Base-by-base conservation (phyloP, 2,113 vertebrate species). In the Phaethon lepturus region DNA sequence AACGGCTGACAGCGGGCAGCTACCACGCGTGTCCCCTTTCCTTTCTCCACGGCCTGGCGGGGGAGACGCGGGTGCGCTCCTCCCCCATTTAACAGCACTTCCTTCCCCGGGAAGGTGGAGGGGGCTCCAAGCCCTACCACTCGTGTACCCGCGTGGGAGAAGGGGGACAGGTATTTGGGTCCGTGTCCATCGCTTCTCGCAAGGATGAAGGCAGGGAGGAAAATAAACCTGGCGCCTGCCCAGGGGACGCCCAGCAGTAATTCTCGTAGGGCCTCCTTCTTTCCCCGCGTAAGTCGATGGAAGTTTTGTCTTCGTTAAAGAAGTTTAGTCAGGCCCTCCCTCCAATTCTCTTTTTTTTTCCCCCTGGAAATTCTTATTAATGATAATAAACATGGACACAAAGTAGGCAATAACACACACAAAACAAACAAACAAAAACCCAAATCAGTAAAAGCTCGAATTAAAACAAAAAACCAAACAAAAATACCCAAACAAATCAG, bases 131-230 rank as follows among this genome's bases (percentile, higher is more conserved):
- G 22, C 75, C 17, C 24, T 7, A 4, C 38, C 28, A 5, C 23
- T 7, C 4, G 5, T 4, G 47, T 20, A 20, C 8, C 6, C 56
- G 13, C 44, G 2, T 19, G 26, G 52, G 40, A 42, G 16, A 47
- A 28, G 1, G 3, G 22, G 26, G 4, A 4, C 2, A 0, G 1
- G 9, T 10, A 1, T 28, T 19, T 9, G 40, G 45, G 24, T 33
- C 23, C 6, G 52, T 47, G 53, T 17, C 35, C 19, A 3, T 3
- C 63, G 66, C 18, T 23, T 53, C 40, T 50, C 25, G 19, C 35
- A 14, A 8, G 52, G 40, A 45, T 71, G 60, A 35, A 53, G 11
- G 60, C 11, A 74, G 4, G 64, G 25, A 40, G 42, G 38, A 17
- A 80, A 91, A 52, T 5, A 5, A 56, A 64, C 9, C 19, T 38